A percentile compares a stretch with the other conserved stretches of the same genome.
These are phyloP conservation scores for Ianthella basta DNA, from an alignment of 37 sponge, comb jelly and placozoan species.

Conservation along the genomic window DNA sequence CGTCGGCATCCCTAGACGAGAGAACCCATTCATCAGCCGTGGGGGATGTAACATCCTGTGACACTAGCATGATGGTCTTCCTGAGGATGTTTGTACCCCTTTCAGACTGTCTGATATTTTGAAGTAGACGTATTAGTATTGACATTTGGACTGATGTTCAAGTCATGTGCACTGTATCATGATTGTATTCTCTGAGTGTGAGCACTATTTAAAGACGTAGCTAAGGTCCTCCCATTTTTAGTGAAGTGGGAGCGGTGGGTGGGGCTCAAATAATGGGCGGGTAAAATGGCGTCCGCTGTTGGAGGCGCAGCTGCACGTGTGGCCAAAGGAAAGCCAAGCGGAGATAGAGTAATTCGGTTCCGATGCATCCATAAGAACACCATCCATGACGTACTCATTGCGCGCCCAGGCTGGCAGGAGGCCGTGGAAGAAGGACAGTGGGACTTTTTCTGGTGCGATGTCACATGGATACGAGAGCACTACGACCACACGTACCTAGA, in stretches of 20 bases:
- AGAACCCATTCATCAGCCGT: slow-evolving; percentile 76
- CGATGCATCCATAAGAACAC: slow-evolving; percentile 89
- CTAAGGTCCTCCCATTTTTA: too few species aligned
- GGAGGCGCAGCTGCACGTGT: background rate
- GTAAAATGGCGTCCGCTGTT: slow-evolving; percentile 20
- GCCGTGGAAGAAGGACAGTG: slow-evolving; percentile 89
- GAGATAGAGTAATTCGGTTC: slow-evolving; percentile 70
- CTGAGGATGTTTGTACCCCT: background rate
- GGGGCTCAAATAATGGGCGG: background rate
- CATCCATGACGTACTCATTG: slow-evolving; percentile 87
- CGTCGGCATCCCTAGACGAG: slow-evolving; percentile 64
- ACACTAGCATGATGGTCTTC: background rate
- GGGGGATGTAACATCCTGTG: slow-evolving; percentile 50
- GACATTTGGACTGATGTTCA: background rate
- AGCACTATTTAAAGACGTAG: too few species aligned
- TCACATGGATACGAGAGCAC: slow-evolving; percentile 95
- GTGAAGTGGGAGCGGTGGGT: background rate
- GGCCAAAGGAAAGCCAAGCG: background rate
- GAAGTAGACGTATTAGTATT: background rate
- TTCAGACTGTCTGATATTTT: background rate
- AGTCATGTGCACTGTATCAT: too few species aligned
- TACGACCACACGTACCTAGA: slow-evolving; percentile 96
- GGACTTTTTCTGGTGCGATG: slow-evolving; percentile 99
- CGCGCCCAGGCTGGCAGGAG: slow-evolving; percentile 92
- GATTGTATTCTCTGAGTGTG: background rate